A percentile compares a stretch with the other conserved stretches of the same genome.
phyloP scores from a whole-genome alignment of 2,888 invertebrate species.

The Hyppa rectilinea region DNA sequence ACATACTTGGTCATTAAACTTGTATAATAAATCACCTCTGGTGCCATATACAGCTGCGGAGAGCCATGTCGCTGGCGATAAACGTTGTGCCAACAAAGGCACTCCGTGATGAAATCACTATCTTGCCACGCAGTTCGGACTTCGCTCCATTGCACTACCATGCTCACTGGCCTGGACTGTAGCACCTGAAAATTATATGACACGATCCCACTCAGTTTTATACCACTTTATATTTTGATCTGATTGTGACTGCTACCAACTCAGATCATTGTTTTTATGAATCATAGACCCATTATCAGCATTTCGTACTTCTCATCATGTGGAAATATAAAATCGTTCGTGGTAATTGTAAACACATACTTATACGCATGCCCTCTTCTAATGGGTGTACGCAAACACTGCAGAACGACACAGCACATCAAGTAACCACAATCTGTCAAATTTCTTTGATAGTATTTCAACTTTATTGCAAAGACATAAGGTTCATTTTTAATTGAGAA shows the following conservation, averaged over 20 bases:
- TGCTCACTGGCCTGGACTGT: slow-evolving; percentile 92
- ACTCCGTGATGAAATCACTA: slow-evolving; percentile 95
- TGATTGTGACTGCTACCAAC: neutral
- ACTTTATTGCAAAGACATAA: too few species aligned
- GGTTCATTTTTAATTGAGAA: too few species aligned
- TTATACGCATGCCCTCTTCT: too few species aligned
- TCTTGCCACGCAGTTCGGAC: slow-evolving; percentile 94
- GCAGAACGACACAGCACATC: too few species aligned
- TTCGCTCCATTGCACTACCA: slow-evolving; percentile 93
- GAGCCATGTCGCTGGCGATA: slow-evolving; percentile 94
- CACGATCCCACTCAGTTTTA: neutral
- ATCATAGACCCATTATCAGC: slow-evolving; percentile 48
- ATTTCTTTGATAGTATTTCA: too few species aligned
- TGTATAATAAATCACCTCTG: slow-evolving; percentile 90
- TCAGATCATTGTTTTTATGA: slow-evolving; percentile 59
- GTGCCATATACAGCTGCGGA: slow-evolving; percentile 93
- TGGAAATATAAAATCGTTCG: neutral
- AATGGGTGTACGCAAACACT: too few species aligned
- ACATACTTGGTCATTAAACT: neutral
- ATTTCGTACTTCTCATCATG: slow-evolving; percentile 48
- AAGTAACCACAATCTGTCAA: too few species aligned
- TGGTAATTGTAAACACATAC: too few species aligned
- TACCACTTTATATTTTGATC: neutral
- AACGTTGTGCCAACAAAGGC: slow-evolving; percentile 95
- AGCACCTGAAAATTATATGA: slow-evolving; percentile 89